phyloP scores from a whole-genome alignment of 1,140 invertebrate species.

The Eriosoma lanigerum region DNA sequence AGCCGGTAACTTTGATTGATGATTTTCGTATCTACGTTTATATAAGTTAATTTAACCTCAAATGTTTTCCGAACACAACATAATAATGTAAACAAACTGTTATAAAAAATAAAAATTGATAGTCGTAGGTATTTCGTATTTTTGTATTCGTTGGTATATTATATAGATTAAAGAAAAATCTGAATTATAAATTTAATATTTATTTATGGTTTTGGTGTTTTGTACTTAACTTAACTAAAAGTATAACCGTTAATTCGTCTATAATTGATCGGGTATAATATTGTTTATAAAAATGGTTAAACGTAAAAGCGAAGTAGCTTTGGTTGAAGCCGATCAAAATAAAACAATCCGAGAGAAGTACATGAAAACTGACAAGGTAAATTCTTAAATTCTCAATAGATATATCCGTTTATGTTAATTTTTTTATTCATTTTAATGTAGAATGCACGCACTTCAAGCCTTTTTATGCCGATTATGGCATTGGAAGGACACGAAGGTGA shows the following conservation, averaged over 20 bases:
- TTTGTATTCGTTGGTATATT: too few species aligned
- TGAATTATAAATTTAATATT: too few species aligned
- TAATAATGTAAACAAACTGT: too few species aligned
- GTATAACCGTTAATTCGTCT: too few species aligned
- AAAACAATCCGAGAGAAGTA: constrained; percentile 37
- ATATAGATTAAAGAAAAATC: too few species aligned
- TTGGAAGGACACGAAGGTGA: constrained; percentile 96
- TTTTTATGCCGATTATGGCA: constrained; percentile 94
- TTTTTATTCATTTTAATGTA: neutral
- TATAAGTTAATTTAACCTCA: constrained; percentile 27
- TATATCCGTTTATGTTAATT: neutral
- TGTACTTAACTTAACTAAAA: too few species aligned
- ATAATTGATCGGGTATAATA: too few species aligned
- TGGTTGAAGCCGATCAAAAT: constrained; percentile 23
- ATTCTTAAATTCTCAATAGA: neutral
- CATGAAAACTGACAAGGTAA: constrained; percentile 34
- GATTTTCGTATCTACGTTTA: neutral
- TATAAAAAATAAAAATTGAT: neutral
- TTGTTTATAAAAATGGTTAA: constrained; percentile 22
- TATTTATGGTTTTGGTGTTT: too few species aligned
- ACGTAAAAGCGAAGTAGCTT: constrained; percentile 35
- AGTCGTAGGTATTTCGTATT: too few species aligned
- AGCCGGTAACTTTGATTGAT: too few species aligned
- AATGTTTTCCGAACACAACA: neutral
- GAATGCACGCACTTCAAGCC: constrained; percentile 73